Conservation (phyloP, 2,113 vertebrate genomes). For the Narcine bancroftii region DNA sequence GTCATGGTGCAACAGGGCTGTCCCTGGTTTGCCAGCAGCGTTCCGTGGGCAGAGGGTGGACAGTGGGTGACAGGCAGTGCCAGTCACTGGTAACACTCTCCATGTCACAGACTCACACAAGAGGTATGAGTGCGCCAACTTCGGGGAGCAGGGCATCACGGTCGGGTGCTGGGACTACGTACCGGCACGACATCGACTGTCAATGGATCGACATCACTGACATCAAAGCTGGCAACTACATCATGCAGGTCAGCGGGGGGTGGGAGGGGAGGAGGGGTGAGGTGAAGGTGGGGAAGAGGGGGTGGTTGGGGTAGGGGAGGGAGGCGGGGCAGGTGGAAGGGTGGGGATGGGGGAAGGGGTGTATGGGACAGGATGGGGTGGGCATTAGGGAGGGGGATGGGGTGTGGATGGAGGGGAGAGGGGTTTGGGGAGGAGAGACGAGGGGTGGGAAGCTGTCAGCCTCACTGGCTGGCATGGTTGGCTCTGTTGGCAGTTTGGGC, state of each 20-base stretch:
- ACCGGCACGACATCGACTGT: conserved; percentile 94
- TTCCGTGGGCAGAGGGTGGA: no score
- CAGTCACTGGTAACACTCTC: no score
- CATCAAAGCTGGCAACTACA: conserved; percentile 88
- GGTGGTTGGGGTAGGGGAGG: not conserved
- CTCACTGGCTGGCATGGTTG: no score
- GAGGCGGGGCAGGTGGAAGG: not conserved
- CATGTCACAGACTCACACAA: conserved; percentile 70
- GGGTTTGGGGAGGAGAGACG: no score
- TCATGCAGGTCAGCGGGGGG: conserved; percentile 65
- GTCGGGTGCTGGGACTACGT: conserved; percentile 96
- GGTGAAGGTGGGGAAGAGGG: no score
- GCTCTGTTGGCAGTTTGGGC: not conserved
- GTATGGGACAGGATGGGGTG: not conserved
- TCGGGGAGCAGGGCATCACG: conserved; percentile 94
- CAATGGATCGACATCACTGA: conserved; percentile 97
- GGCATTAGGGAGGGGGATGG: not conserved
- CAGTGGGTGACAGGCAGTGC: no score
- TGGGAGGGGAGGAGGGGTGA: no score
- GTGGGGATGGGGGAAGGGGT: not conserved
- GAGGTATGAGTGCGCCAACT: conserved; percentile 93
- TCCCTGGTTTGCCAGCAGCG: no score
- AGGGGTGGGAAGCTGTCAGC: not conserved
- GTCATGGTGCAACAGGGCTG: no score
- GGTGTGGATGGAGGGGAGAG: not conserved